A percentile compares a stretch with the other conserved stretches of the same genome.
These are phyloP conservation scores for Ranitomeya variabilis DNA, from an alignment of 2,113 vertebrate species.

Conservation along the genomic window DNA sequence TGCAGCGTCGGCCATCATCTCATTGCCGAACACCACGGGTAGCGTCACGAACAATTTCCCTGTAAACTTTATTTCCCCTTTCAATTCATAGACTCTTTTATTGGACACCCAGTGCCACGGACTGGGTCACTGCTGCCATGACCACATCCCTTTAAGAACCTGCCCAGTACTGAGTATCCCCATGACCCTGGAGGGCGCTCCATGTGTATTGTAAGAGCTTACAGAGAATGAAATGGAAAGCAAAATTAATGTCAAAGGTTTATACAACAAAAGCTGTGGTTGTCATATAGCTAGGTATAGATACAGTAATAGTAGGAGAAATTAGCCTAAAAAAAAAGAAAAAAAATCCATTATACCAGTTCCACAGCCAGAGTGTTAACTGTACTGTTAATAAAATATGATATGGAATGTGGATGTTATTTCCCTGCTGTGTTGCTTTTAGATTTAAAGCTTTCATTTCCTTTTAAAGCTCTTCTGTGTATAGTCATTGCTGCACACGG, in stretches of 20 bases:
- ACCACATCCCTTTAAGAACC: no score
- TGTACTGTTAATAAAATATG: conserved; percentile 45
- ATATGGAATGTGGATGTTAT: conserved; percentile 17
- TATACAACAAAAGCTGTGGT: neutral
- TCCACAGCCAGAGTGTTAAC: neutral
- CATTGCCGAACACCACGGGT: no score
- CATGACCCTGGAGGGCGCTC: no score
- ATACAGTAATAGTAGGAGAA: neutral
- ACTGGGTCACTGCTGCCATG: no score
- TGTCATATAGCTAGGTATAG: neutral
- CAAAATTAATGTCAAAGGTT: neutral
- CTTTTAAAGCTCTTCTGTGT: conserved; percentile 35
- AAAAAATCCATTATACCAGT: conserved; percentile 6
- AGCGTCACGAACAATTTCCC: no score
- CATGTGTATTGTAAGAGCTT: neutral
- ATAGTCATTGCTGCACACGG: neutral
- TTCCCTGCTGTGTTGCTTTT: conserved; percentile 31
- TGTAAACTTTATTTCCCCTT: no score
- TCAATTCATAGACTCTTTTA: no score
- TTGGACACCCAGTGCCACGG: no score
- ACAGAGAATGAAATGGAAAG: neutral
- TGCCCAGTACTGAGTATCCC: no score
- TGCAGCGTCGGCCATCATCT: no score
- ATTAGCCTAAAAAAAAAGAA: conserved; percentile 27
- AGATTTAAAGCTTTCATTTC: conserved; percentile 54